These are phyloP conservation scores for Cardinalis cardinalis DNA, from an alignment of 2,113 vertebrate species.

Conservation along the genomic window DNA sequence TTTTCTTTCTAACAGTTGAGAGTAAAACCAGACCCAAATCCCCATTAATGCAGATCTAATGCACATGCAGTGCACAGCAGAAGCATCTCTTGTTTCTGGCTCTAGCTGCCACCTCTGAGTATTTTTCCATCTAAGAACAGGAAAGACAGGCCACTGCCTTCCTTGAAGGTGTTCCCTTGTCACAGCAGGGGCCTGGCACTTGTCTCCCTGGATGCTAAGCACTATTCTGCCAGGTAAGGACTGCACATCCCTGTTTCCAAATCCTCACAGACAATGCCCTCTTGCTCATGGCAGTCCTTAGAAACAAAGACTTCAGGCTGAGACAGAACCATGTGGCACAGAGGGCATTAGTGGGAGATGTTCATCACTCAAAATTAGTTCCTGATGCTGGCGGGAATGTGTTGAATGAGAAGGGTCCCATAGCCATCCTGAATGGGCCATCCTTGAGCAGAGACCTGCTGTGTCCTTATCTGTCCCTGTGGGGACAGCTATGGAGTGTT, in stretches of 20 bases:
- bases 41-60: not conserved
- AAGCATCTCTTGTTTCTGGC: not conserved
- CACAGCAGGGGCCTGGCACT: not conserved
- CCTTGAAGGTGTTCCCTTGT: not conserved
- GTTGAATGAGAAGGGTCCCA: not conserved
- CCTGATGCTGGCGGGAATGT: rapidly evolving
- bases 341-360: not conserved
- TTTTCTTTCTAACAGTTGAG: slow-evolving; percentile 21
- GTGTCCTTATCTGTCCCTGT: rapidly evolving
- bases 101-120: not conserved
- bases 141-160: not conserved
- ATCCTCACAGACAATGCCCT: not conserved
- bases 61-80: not conserved
- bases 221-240: not conserved
- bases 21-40: not conserved
- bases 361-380: not conserved
- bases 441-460: not conserved
- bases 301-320: not conserved
- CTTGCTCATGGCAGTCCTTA: not conserved
- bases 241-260: not conserved
- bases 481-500: not conserved
- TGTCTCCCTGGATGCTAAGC: not conserved
- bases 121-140: not conserved
- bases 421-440: not conserved
- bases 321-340: not conserved